Percentiles rank a stretch among this genome's conserved stretches.
Conservation (phyloP, 2,888 invertebrate genomes). For the Aromia moschata region DNA sequence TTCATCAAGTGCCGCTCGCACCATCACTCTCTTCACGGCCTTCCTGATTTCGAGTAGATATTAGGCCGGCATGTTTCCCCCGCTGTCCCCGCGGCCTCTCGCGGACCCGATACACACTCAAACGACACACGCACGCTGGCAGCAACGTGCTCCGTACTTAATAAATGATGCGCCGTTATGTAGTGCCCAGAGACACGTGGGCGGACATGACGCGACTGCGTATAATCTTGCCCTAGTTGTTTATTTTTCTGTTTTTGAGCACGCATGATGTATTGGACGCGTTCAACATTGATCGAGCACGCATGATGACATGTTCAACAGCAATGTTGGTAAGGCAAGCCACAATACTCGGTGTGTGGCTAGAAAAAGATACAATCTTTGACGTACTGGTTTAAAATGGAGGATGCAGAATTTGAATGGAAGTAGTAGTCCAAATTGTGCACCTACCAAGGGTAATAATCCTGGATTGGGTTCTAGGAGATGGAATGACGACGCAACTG, state of each 20-base stretch:
- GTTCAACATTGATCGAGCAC: too few species aligned
- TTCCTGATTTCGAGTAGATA: slow-evolving; percentile 44
- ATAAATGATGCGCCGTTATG: slow-evolving; percentile 28
- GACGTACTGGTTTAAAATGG: too few species aligned
- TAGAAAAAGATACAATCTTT: too few species aligned
- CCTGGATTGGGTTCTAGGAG: too few species aligned
- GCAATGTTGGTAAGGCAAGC: too few species aligned
- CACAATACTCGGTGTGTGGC: too few species aligned
- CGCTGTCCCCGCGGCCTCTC: slow-evolving; percentile 16
- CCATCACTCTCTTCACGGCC: slow-evolving; percentile 50
- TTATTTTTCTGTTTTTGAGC: not conserved
- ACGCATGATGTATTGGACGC: too few species aligned
- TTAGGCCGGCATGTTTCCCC: slow-evolving; percentile 48
- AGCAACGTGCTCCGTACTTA: slow-evolving; percentile 30
- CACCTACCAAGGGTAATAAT: too few species aligned
- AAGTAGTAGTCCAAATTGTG: too few species aligned
- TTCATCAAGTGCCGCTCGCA: slow-evolving; percentile 61
- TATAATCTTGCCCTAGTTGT: not conserved
- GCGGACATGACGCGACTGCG: not conserved
- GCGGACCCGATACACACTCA: slow-evolving; percentile 7
- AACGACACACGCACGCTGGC: slow-evolving; percentile 30
- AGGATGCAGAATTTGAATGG: too few species aligned
- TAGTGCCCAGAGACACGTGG: slow-evolving; percentile 1
- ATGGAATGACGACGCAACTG: too few species aligned
- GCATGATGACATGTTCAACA: too few species aligned